Evolutionary conservation across 2,888 invertebrate species (phyloP), one percentile per base, ranked within the genome.

Genomic region (Oxyteleia sp.): DNA sequence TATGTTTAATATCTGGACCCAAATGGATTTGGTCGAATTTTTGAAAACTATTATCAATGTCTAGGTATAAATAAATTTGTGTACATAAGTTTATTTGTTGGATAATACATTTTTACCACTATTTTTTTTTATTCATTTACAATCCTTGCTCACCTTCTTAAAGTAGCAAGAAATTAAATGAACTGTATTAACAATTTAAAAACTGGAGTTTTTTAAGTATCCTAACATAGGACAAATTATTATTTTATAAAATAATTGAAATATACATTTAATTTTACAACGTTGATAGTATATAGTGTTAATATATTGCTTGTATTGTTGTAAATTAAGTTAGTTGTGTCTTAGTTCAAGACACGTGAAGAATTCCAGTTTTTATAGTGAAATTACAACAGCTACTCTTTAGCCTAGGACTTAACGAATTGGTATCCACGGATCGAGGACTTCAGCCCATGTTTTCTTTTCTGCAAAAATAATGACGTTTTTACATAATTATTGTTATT

Each of bases 341-440:
- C n/a, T n/a, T n/a, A n/a, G n/a, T n/a, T n/a, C n/a, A n/a, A n/a
- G n/a, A n/a, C n/a, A n/a, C n/a, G n/a, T n/a, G 49, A 16, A 63
- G n/a, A n/a, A n/a, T n/a, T n/a, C n/a, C n/a, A n/a, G n/a, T n/a
- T n/a, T n/a, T n/a, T n/a, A n/a, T n/a, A n/a, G n/a, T n/a, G n/a
- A n/a, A 45, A 68, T 59, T 66, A 75, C 72, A 72, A 64, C 29
- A 71, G 71, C 82, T 80, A 82, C 66, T 53, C 15, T 63, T 55
- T 53, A 13, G 23, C 15, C 10, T n/a, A 47, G 45, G 26, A 16
- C 55, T 85, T 88, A 93, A 85, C 93, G 92, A 2, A 86, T 4
- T 15, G 93, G 92, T 2, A 0, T 0, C 93, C 93, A 93, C 0
- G 15, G 26, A 1, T 47, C 2, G 0, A 92, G 82, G 7, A 86